phyloP scores from a whole-genome alignment of 53 echinoderm and acorn worm genomes.

The Holothuria scabra region DNA sequence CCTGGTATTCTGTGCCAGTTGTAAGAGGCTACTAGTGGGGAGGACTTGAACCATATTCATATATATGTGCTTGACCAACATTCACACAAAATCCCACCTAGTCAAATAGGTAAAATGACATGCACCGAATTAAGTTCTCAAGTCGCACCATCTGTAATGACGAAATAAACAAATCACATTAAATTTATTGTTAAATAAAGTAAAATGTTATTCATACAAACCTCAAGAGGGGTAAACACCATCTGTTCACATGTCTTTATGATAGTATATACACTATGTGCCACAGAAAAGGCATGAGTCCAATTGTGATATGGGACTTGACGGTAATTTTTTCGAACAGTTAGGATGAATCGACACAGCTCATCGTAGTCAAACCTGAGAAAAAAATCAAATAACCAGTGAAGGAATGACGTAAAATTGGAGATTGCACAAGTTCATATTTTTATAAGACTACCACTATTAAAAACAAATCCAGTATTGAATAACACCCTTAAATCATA shows the following conservation, averaged over 20 bases:
- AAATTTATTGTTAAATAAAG: background rate
- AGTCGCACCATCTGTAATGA: background rate
- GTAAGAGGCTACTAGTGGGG: no score
- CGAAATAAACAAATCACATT: no score
- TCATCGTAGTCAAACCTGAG: constrained; percentile 96
- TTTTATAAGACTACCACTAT: no score
- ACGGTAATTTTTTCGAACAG: constrained; percentile 95
- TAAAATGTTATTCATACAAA: background rate
- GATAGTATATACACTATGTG: constrained; percentile 92
- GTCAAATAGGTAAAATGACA: no score
- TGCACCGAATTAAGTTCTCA: no score
- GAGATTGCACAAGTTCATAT: no score
- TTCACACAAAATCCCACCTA: no score
- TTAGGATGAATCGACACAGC: constrained; percentile 89
- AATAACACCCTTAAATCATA: no score
- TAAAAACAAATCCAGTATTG: no score
- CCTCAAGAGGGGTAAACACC: constrained; percentile 72
- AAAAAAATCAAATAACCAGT: background rate
- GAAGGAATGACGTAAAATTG: background rate
- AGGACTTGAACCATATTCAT: no score
- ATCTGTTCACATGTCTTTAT: constrained; percentile 74
- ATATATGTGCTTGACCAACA: no score
- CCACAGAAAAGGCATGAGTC: constrained; percentile 98
- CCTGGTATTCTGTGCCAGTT: no score
- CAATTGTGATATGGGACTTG: constrained; percentile 97